Conservation (phyloP, 2,113 vertebrate species). For the Myiozetetes cayanensis region DNA sequence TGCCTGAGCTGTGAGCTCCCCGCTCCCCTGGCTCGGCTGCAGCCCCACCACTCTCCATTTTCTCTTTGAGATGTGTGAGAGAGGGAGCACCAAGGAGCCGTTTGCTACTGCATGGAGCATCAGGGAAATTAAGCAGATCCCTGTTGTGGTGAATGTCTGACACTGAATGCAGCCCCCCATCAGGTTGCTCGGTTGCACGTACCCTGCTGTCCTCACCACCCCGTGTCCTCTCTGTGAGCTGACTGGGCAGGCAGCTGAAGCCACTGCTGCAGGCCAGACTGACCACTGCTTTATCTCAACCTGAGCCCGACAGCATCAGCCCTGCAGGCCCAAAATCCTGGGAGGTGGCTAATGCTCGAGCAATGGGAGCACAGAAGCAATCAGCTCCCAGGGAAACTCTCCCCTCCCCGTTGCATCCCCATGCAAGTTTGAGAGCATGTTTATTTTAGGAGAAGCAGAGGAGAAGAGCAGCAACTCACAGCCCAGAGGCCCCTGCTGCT, state of each 20-base stretch:
- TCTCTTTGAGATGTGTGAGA: neutral
- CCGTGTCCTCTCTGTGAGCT: neutral
- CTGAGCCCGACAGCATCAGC: neutral
- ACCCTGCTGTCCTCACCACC: neutral
- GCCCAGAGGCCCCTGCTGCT: neutral
- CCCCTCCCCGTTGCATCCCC: neutral
- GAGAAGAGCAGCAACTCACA: neutral
- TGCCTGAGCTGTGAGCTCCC: neutral
- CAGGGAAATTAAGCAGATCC: neutral
- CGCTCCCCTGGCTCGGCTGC: neutral
- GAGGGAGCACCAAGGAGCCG: neutral
- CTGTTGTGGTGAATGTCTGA: rapidly evolving
- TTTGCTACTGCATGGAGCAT: neutral
- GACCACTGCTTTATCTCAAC: neutral
- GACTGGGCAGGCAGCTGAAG: neutral
- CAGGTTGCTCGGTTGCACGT: rapidly evolving
- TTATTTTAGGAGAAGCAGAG: neutral
- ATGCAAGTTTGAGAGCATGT: neutral
- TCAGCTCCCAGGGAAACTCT: rapidly evolving
- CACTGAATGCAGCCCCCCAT: neutral
- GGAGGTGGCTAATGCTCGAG: neutral
- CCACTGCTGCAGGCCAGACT: neutral
- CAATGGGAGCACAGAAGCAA: neutral
- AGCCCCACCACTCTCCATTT: neutral
- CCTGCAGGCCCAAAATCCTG: neutral